phyloP scores from a whole-genome alignment of 2,113 vertebrate genomes.

The Ammospiza caudacuta region DNA sequence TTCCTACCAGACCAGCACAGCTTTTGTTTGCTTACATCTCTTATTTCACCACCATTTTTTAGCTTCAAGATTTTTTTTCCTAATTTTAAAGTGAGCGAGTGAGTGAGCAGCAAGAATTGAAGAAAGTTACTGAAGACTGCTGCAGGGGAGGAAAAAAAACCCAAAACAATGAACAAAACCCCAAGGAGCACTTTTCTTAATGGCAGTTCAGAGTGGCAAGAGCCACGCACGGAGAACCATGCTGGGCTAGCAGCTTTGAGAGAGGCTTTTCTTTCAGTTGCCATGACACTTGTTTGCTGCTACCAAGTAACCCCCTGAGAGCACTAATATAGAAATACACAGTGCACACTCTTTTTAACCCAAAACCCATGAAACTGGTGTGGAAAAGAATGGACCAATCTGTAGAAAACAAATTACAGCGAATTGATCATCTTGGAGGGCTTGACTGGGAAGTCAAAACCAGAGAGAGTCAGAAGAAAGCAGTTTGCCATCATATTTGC shows the following conservation, averaged over 20 bases:
- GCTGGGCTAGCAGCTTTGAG: neutral
- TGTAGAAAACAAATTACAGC: neutral
- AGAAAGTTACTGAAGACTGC: neutral
- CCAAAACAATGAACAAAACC: neutral
- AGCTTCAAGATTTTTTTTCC: neutral
- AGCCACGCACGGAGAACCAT: neutral
- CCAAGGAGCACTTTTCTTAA: neutral
- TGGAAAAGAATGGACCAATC: neutral
- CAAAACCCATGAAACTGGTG: neutral
- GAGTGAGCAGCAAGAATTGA: neutral
- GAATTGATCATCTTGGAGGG: neutral
- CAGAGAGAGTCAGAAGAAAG: neutral
- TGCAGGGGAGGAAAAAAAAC: neutral
- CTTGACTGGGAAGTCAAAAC: neutral
- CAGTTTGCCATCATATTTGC: neutral
- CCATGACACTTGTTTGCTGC: neutral
- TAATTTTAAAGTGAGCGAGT: neutral
- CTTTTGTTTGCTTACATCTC: neutral
- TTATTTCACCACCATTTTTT: neutral
- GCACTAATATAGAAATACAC: neutral
- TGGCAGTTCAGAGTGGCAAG: neutral
- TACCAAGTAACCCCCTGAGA: neutral
- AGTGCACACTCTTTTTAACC: neutral
- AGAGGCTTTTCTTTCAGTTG: slow-evolving; percentile 21
- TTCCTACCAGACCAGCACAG: neutral